phyloP scores from a whole-genome alignment of 2,888 invertebrate species.

The Mactromeris polynyma region DNA sequence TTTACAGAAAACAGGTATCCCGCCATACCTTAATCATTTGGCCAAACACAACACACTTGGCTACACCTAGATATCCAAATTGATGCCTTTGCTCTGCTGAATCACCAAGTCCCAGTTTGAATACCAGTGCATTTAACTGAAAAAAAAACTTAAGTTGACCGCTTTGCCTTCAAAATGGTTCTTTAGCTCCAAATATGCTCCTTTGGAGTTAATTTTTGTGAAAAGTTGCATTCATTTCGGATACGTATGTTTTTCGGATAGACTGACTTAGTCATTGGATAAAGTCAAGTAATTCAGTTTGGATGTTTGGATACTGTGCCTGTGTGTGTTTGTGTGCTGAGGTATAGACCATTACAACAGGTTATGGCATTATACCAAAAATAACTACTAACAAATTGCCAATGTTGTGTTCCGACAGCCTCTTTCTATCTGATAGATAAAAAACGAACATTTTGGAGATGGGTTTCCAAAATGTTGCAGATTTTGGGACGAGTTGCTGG shows the following conservation, averaged over 20 bases:
- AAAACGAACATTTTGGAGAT: background rate
- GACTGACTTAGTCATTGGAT: background rate
- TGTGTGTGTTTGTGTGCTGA: slow-evolving; percentile 32
- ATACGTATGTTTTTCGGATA: slow-evolving; percentile 4
- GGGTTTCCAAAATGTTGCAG: background rate
- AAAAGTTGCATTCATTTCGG: slow-evolving; percentile 23
- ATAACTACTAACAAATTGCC: slow-evolving; percentile 48
- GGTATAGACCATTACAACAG: slow-evolving; percentile 37
- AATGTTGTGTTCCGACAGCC: background rate
- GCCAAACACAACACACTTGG: slow-evolving; percentile 28
- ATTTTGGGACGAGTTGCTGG: background rate
- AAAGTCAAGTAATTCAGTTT: slow-evolving; percentile 29
- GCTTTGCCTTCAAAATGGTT: background rate
- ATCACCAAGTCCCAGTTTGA: background rate
- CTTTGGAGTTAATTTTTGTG: slow-evolving; percentile 14
- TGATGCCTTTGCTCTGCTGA: slow-evolving; percentile 7
- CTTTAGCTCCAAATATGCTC: background rate
- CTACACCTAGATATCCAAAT: slow-evolving; percentile 24
- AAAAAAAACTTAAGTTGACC: background rate
- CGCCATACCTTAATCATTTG: slow-evolving; percentile 36
- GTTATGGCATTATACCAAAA: slow-evolving; percentile 48
- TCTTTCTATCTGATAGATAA: background rate
- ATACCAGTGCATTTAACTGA: background rate
- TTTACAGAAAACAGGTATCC: slow-evolving; percentile 35
- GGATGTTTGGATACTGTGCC: slow-evolving; percentile 28